Conservation (phyloP, 2,888 invertebrate genomes). For the Eupithecia inturbata region DNA sequence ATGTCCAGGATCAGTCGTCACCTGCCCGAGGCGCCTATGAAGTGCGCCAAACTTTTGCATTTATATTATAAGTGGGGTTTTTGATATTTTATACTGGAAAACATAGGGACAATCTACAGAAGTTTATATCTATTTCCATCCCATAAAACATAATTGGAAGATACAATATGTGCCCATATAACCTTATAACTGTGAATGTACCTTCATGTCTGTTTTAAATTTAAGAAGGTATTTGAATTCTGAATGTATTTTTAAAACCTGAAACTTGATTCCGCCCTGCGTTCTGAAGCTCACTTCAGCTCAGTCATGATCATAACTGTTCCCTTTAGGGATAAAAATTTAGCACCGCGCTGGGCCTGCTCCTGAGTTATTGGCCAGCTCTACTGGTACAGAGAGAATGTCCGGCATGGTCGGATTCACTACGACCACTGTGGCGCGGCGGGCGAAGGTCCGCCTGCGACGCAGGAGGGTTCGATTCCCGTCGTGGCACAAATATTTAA, state of each 20-base stretch:
- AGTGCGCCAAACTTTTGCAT: conserved; percentile 2
- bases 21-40: conserved; percentile 21
- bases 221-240: neutral
- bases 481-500: no score
- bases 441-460: no score
- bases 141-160: no score
- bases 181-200: no score
- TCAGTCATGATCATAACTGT: conserved; percentile 74
- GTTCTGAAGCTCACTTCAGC: conserved; percentile 65
- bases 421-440: neutral
- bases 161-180: no score
- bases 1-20: conserved; percentile 19
- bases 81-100: no score
- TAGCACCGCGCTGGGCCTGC: conserved; percentile 67
- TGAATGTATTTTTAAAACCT: neutral
- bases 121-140: no score
- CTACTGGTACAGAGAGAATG: conserved; percentile 2
- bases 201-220: no score
- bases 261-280: conserved; percentile 24
- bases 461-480: no score
- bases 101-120: no score
- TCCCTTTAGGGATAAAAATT: conserved; percentile 75
- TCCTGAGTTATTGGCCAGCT: conserved; percentile 61
- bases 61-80: no score
- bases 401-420: neutral